These are phyloP conservation scores for Vanessa atalanta DNA, from an alignment of 1,140 invertebrate genomes.

Conservation along the genomic window DNA sequence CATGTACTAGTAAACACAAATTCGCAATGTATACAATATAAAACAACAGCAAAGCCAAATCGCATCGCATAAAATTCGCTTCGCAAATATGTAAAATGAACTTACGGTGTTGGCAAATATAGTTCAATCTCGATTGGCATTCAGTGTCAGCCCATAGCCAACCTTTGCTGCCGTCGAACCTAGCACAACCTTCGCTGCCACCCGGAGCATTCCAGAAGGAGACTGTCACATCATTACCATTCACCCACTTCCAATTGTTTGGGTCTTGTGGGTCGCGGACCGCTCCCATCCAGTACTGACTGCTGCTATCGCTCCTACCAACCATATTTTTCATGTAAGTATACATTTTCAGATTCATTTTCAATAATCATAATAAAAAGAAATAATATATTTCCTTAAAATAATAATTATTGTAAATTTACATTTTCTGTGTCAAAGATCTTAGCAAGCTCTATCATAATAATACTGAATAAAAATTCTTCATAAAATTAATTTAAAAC, in stretches of 20 bases:
- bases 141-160: constrained; percentile 97
- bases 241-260: constrained; percentile 94
- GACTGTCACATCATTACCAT: constrained; percentile 92
- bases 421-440: no score
- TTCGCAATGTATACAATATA: no score
- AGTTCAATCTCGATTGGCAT: constrained; percentile 92
- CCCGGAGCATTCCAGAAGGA: constrained; percentile 96
- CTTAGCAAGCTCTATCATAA: no score
- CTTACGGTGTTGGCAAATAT: constrained; percentile 97
- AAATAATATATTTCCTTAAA: no score
- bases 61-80: constrained; percentile 36
- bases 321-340: constrained; percentile 24
- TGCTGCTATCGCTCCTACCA: constrained; percentile 90
- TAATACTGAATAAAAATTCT: no score
- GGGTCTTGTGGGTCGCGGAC: constrained; percentile 89
- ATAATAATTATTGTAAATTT: no score
- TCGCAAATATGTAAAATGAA: constrained; percentile 54
- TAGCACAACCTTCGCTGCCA: constrained; percentile 92
- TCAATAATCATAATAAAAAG: no score
- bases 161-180: constrained; percentile 95
- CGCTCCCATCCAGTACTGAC: constrained; percentile 97
- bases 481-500: no score
- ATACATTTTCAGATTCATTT: background rate
- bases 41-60: constrained; percentile 4
- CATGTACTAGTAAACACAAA: no score